Base-by-base conservation (phyloP, 2,797 vertebrate genomes). In the Danio jaintianensis region DNA sequence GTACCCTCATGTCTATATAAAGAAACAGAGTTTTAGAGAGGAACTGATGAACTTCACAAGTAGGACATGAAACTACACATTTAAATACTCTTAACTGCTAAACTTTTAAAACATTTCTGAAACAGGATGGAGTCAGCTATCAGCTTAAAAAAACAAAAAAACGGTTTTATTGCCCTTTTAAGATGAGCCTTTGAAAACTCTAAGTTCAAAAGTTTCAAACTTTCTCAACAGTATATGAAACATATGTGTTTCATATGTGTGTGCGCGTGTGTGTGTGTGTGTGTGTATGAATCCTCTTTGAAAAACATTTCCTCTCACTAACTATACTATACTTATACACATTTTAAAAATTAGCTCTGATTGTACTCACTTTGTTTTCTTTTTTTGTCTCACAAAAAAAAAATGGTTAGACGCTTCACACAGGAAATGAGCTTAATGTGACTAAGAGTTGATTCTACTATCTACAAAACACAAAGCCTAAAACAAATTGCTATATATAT, bases 401-500 rank as follows among this genome's bases (percentile, higher is more conserved):
- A 59, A 67, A 78, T 22, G 53, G 13, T 52, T 47, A 76, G 70
- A 74, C 63, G 69, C n/a, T 76, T 68, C 70, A 83, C 36, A 71
- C 74, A 86, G 85, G 82, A 86, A 84, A 84, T 75, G 16, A 82
- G 78, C 9, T 9, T 43, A 61, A 56, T 18, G n/a, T 40, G 36
- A 50, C 29, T n/a, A n/a, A 22, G 80, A 58, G 59, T 42, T 79
- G 48, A 16, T 13, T 75, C 48, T 74, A 75, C 70, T 16, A 72
- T 83, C 50, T 48, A 6, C 8, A 63, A 13, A 73, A 73, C 15
- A 40, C 66, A 15, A 9, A 42, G 13, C 3, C 16, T 16, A 56
- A 36, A 75, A 48, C 18, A 71, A 53, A 72, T 42, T 22, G 5
- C 16, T 16, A 56, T 4, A 6, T 16, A 12, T 3, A 29, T 29